Evolutionary conservation across 2,888 invertebrate species (phyloP).

Genomic region (Sisyra nigra): DNA sequence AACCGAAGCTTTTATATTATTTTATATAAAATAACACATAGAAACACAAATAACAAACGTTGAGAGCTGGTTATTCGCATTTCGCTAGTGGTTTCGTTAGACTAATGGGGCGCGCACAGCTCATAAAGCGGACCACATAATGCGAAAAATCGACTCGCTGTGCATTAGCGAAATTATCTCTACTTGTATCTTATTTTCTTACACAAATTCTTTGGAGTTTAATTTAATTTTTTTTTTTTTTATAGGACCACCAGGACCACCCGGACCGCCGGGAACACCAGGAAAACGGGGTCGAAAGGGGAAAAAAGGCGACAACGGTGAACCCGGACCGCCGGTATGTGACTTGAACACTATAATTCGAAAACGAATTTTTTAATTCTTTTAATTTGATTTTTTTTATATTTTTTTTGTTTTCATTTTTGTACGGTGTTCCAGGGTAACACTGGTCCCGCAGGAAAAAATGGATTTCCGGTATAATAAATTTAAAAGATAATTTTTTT

Average conservation of each 20-base stretch:
- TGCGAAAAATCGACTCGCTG: too few relatives aligned
- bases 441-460: constrained; percentile 69
- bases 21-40: too few relatives aligned
- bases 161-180: too few relatives aligned
- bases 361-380: constrained; percentile 5
- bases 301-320: constrained; percentile 75
- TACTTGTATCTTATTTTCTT: too few relatives aligned
- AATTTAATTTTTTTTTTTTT: too few relatives aligned
- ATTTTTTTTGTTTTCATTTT: constrained; percentile 13
- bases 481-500: constrained; percentile 16
- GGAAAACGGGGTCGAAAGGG: constrained; percentile 82
- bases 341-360: constrained; percentile 7
- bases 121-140: too few relatives aligned
- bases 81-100: too few relatives aligned
- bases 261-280: constrained; percentile 67
- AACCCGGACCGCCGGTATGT: constrained; percentile 66
- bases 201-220: too few relatives aligned
- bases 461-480: constrained; percentile 76
- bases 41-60: too few relatives aligned
- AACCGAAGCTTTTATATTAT: too few relatives aligned
- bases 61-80: too few relatives aligned
- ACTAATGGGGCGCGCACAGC: too few relatives aligned
- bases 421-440: constrained; percentile 42
- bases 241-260: constrained; percentile 32
- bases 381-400: constrained; percentile 7